phyloP scores from a whole-genome alignment of 2,888 invertebrate genomes.

The Synergus gifuensis region DNA sequence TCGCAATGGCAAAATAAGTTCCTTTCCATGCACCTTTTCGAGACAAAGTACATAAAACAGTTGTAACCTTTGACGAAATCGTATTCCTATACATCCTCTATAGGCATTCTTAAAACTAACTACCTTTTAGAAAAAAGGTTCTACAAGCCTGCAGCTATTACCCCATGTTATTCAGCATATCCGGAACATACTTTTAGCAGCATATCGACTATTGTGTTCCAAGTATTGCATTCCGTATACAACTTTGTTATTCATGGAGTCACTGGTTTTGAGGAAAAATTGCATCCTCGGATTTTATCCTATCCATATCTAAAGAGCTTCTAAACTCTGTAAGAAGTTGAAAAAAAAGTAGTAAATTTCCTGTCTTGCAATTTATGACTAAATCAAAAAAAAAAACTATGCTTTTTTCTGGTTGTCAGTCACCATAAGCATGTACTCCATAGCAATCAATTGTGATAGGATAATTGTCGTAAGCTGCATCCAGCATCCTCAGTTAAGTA shows the following conservation, averaged over 20 bases:
- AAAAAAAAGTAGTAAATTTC: neutral
- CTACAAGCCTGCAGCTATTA: neutral
- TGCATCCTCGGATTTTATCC: neutral
- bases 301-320: neutral
- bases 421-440: neutral
- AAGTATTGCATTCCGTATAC: neutral
- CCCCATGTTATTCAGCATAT: slow-evolving; percentile 15
- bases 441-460: slow-evolving; percentile 14
- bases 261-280: neutral
- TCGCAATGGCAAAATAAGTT: neutral
- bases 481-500: neutral
- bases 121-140: neutral
- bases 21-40: neutral
- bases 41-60: neutral
- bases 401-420: slow-evolving; percentile 3
- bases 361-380: neutral
- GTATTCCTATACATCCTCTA: neutral
- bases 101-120: neutral
- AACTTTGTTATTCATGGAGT: neutral
- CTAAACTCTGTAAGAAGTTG: neutral
- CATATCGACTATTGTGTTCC: neutral
- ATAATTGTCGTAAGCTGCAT: slow-evolving; percentile 24
- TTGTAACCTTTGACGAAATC: neutral
- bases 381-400: neutral
- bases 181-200: slow-evolving; percentile 10